Percentiles rank a stretch among this genome's conserved stretches.
phyloP scores from a whole-genome alignment of 2,888 invertebrate species.

The Apamea crenata region DNA sequence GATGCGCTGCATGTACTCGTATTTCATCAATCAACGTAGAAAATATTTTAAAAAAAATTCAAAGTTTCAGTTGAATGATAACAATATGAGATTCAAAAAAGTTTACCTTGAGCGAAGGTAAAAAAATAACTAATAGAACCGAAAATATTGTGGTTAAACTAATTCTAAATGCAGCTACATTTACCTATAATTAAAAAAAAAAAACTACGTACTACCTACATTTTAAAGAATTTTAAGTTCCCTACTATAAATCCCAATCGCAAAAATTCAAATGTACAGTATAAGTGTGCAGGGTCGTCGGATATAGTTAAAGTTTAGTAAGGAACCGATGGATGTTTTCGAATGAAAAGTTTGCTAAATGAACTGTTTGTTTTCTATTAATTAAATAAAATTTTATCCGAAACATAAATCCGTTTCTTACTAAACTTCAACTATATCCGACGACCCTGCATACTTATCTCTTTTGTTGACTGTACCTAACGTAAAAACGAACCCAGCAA shows the following conservation, averaged over 20 bases:
- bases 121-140: neutral
- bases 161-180: neutral
- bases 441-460: too few species aligned
- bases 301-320: too few species aligned
- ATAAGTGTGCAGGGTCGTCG: too few species aligned
- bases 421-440: too few species aligned
- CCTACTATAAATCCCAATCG: neutral
- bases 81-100: neutral
- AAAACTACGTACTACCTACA: neutral
- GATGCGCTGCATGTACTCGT: conserved; percentile 3
- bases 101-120: neutral
- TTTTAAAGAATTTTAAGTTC: neutral
- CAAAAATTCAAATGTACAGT: neutral
- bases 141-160: neutral
- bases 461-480: neutral
- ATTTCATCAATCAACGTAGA: neutral
- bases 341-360: too few species aligned
- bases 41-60: neutral
- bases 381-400: too few species aligned
- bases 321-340: too few species aligned
- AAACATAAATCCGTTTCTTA: too few species aligned
- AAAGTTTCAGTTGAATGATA: neutral
- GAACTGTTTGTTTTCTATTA: too few species aligned
- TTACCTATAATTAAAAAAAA: neutral
- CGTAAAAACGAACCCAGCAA: conserved; percentile 10